Base-by-base conservation (phyloP, 2,797 vertebrate genomes). In the Tarsius wallacei region DNA sequence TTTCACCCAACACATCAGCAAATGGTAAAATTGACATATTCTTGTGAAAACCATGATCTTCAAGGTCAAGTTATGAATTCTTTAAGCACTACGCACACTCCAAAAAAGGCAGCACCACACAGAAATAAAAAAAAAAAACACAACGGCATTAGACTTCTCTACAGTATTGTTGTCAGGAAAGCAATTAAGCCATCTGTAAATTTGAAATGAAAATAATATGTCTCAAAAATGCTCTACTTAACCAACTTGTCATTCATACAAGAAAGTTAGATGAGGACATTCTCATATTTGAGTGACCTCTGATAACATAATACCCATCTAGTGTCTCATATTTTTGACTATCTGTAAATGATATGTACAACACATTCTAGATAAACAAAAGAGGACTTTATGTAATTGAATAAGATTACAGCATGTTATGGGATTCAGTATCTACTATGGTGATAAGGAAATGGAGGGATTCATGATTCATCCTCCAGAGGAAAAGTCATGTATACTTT, bases 191-290 rank as follows among this genome's bases (percentile, higher is more conserved):
- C 13, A 33, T 42, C 84, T 95, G 26, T 82, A 9, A 76, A 82
- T 78, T 81, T 91, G 47, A 95, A 11, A 87, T 21, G 24, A 94
- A 94, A 91, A 51, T 33, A 19, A 2, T 22, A 24, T 49, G 26
- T n/a, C n/a, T 42, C 33, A 57, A 61, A 96, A 85, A 59, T 31
- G 1, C 0, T 53, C 9, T 64, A 13, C 49, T 2, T 59, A 76
- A 11, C 1, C 73, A 94, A 77, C 24, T 57, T 80, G 42, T 57
- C 16, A 77, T 13, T 93, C 36, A 49, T 16, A 26, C 76, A 57
- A 83, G 33, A 74, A 83, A 93, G 49, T 68, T 63, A 94, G 3
- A n/a, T 15, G 49, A 96, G 53, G 53, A 83, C 22, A 81, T 63
- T 51, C 4, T 90, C 31, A 77, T 14, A 59, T 74, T 55, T 36